phyloP scores from a whole-genome alignment of 2,797 vertebrate genomes.

The Antennarius maculatus region DNA sequence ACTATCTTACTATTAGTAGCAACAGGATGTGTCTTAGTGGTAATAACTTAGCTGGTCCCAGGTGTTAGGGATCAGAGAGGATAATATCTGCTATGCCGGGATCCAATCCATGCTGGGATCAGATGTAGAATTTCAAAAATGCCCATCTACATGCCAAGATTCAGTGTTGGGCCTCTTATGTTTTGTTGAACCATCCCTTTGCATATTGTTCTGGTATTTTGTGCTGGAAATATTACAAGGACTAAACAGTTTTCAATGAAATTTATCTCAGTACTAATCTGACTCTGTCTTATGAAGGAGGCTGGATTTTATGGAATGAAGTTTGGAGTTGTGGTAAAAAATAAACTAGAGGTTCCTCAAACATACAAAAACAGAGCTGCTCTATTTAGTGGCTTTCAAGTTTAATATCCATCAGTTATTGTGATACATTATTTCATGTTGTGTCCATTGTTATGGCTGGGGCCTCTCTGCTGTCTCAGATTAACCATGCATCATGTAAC shows the following conservation, averaged over 20 bases:
- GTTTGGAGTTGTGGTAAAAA: slow-evolving; percentile 33
- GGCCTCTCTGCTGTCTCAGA: slow-evolving; percentile 54
- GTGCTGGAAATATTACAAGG: slow-evolving; percentile 35
- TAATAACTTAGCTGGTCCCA: slow-evolving; percentile 55
- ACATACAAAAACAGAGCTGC: slow-evolving; percentile 56
- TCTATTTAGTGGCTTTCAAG: slow-evolving; percentile 59
- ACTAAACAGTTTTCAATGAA: slow-evolving; percentile 43
- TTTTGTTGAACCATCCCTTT: slow-evolving; percentile 54
- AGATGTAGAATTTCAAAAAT: slow-evolving; percentile 83
- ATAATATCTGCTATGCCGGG: slow-evolving; percentile 74
- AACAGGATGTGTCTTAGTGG: slow-evolving; percentile 42
- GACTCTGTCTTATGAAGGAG: slow-evolving; percentile 18
- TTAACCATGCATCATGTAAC: slow-evolving; percentile 52
- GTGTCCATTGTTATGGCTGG: slow-evolving; percentile 59
- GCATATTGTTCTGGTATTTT: slow-evolving; percentile 51
- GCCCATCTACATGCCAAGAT: slow-evolving; percentile 73
- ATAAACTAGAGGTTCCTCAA: slow-evolving; percentile 61
- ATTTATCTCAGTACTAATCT: slow-evolving; percentile 26
- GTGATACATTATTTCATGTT: slow-evolving; percentile 60
- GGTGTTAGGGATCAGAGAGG: slow-evolving; percentile 64
- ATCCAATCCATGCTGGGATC: slow-evolving; percentile 71
- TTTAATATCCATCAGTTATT: slow-evolving; percentile 67
- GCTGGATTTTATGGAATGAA: slow-evolving; percentile 1
- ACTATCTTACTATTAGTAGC: slow-evolving; percentile 33
- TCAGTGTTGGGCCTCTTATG: slow-evolving; percentile 54